Base-by-base conservation (phyloP, 2,888 invertebrate species). In the Plagodis pulveraria region DNA sequence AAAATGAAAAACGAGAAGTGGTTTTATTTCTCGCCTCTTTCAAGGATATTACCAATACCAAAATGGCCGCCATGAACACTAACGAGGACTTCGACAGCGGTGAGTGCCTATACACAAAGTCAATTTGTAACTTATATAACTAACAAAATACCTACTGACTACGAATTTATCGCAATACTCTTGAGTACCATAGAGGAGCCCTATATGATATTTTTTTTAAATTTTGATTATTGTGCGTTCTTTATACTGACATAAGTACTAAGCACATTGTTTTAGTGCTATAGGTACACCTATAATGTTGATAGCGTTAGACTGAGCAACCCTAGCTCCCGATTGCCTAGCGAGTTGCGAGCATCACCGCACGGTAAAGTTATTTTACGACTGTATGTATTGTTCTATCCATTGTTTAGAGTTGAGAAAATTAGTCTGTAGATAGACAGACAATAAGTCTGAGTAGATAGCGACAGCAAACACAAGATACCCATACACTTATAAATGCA, bases 1-100 rank as follows among this genome's bases (percentile, higher is more conserved):
- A 99, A 94, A 99, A 99, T 94, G 99, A 99, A 88, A 99, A 99
- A 89, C 95, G 98, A 66, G 98, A 98, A 93, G 98, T 99, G 80
- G 99, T 99, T 36, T 94, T 99, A 77, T 99, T 98, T 88, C 95
- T 99, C 84, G 98, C 98, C 65, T 98, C 98, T 32, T 98, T 98
- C 93, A 99, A 99, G 93, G 98, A 99, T 91, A 97, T 99, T 89
- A 98, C 98, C 62, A 96, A 97, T 87, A 96, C 97, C 72, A 98
- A 97, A 93, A 96, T 96, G 96, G 95, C 96, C 70, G 96, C 97
- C 87, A 95, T 96, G 96, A 95, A 95, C 81, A 95, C 95, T 85
- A 95, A 96, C 89, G 97, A 97, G 91, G 95, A 96, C 78, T 96
- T 96, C 87, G 97, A 97, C 89, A 96, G 96, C 94, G 97, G 97